phyloP scores from a whole-genome alignment of 2,888 invertebrate species.

The Adela reaumurella region DNA sequence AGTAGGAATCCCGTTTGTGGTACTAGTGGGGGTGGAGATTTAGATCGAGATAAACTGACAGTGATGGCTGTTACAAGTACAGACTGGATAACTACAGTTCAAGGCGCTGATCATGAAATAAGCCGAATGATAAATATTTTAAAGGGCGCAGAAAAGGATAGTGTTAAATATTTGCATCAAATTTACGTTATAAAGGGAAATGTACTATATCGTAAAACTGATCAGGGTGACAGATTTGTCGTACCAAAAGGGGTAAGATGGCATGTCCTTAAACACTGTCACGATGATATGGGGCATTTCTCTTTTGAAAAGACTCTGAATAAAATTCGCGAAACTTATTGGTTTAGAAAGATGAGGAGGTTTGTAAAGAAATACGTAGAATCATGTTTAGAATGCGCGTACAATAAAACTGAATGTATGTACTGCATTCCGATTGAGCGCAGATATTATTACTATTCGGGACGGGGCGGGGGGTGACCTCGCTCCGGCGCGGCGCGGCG shows the following conservation, averaged over 20 bases:
- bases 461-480: no score
- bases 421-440: no score
- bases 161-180: no score
- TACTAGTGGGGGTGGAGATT: background rate
- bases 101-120: background rate
- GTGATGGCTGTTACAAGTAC: no score
- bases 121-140: background rate
- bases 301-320: conserved; percentile 8
- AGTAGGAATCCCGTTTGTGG: background rate
- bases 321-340: conserved; percentile 7
- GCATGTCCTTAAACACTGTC: conserved; percentile 9
- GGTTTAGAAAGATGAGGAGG: conserved; percentile 11
- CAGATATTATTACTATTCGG: no score
- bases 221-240: conserved; percentile 5
- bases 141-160: background rate
- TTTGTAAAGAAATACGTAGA: conserved; percentile 10
- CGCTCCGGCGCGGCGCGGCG: no score
- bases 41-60: no score
- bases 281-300: conserved; percentile 12
- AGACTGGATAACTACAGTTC: conserved; percentile 1
- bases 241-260: conserved; percentile 11
- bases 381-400: conserved; percentile 10
- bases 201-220: no score
- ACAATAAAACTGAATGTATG: no score
- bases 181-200: no score